phyloP scores from a whole-genome alignment of 2,113 vertebrate genomes.

The Calyptomena viridis region DNA sequence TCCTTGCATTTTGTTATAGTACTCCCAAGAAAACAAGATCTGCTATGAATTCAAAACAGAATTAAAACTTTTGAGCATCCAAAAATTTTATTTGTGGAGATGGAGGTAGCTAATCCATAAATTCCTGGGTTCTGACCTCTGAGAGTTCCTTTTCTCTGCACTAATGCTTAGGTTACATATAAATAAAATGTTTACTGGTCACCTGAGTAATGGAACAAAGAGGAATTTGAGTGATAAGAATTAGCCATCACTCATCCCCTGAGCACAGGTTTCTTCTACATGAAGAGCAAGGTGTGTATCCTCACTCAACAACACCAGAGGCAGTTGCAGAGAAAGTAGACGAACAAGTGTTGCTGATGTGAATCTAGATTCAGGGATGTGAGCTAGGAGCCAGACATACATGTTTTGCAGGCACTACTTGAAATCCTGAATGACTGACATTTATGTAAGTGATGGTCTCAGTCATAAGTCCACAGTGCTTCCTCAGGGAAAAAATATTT shows the following conservation, averaged over 20 bases:
- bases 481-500: background rate
- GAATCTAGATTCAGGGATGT: background rate
- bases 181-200: background rate
- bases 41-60: background rate
- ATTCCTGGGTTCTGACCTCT: background rate
- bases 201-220: background rate
- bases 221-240: background rate
- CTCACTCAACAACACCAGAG: background rate
- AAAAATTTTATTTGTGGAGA: background rate
- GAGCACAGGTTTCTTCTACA: fast-evolving
- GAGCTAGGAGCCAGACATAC: background rate
- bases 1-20: background rate
- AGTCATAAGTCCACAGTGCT: background rate
- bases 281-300: background rate
- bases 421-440: background rate
- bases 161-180: background rate
- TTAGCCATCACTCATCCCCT: background rate
- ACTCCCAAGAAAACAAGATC: background rate
- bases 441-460: background rate
- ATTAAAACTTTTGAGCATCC: background rate
- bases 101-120: background rate
- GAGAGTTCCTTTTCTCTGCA: background rate
- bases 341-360: background rate
- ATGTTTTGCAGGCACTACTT: background rate
- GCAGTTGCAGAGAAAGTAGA: background rate